Evolutionary conservation across 2,888 invertebrate genomes (phyloP).

Genomic region (Galeruca laticollis): DNA sequence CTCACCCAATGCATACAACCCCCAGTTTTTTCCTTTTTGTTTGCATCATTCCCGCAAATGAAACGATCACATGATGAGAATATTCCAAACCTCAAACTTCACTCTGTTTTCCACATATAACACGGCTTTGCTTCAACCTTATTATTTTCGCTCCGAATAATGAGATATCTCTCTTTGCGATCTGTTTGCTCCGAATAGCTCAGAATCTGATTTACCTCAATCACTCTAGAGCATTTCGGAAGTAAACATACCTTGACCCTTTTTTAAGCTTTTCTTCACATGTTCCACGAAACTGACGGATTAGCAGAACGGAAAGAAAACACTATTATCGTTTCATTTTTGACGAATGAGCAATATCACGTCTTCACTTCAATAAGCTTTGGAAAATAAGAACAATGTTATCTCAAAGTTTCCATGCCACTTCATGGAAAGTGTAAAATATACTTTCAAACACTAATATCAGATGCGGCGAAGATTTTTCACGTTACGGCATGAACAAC

Average conservation of each 20-base stretch:
- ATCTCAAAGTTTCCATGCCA: slow-evolving; percentile 21
- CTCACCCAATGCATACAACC: too few species aligned
- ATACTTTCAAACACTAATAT: slow-evolving; percentile 4
- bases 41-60: too few species aligned
- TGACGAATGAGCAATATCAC: slow-evolving; percentile 15
- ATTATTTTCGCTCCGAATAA: background rate
- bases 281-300: background rate
- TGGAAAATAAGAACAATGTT: slow-evolving; percentile 19
- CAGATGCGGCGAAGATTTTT: background rate
- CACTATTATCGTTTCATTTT: background rate
- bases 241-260: slow-evolving; percentile 12
- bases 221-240: background rate
- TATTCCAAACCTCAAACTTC: too few species aligned
- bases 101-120: background rate
- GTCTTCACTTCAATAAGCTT: slow-evolving; percentile 23
- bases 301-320: background rate
- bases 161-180: background rate
- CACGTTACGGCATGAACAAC: background rate
- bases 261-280: background rate
- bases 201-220: background rate
- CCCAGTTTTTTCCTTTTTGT: too few species aligned
- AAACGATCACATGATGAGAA: too few species aligned
- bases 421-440: slow-evolving; percentile 15
- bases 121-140: background rate
- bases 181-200: background rate